A percentile compares a stretch with the other conserved stretches of the same genome.
These are phyloP conservation scores for Sipha maydis DNA, from an alignment of 2,888 invertebrate species.

Conservation along the genomic window DNA sequence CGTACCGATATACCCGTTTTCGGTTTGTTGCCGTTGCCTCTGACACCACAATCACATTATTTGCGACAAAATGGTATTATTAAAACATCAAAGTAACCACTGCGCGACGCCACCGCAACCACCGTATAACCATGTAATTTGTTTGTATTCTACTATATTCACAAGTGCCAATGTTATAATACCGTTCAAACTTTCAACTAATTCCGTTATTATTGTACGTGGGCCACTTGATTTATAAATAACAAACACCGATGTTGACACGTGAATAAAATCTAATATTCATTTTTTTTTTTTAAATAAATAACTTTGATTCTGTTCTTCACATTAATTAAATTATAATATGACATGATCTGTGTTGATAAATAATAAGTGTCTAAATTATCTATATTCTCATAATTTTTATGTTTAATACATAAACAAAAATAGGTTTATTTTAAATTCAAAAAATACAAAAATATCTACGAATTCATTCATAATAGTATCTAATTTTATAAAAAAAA, in stretches of 20 bases:
- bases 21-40: background rate
- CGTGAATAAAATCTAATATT: background rate
- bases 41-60: background rate
- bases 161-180: no score
- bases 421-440: no score
- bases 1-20: no score
- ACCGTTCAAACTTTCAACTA: background rate
- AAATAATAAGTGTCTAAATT: no score
- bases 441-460: no score
- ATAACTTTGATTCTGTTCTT: background rate
- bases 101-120: no score
- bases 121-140: no score
- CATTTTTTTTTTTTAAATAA: background rate
- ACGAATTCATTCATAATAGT: no score
- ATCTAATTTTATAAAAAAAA: no score
- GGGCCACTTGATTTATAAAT: background rate
- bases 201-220: background rate
- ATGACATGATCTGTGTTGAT: background rate
- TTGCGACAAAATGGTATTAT: background rate
- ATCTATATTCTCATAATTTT: no score
- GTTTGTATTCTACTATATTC: background rate
- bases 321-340: background rate
- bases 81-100: slow-evolving; percentile 12
- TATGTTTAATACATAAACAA: no score
- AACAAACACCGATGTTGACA: background rate